Evolutionary conservation across 64 coral and sea anemone genomes (phyloP), one percentile per base, ranked within the genome.

Genomic region (Montipora capricornis): DNA sequence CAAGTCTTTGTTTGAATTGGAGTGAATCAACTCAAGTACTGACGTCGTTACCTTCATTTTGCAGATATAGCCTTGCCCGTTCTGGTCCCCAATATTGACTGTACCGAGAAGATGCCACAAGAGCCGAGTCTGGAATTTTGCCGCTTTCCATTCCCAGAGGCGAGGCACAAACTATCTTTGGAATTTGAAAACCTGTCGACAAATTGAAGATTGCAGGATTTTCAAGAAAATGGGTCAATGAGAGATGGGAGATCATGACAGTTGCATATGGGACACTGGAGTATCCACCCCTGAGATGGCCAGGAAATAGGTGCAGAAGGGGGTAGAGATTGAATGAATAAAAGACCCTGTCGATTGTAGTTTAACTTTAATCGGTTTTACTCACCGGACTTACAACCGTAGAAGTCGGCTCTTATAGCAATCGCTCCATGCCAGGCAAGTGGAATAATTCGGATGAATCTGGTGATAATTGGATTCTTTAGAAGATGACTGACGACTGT

Each of bases 341-440:
- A 55, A 10, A 10, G 5, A 55, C 52, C 10, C 52, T 55, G 10
- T 55, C 52, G 5, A 55, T 55, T 55, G 52, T 6, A 55, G 10
- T 55, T 5, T 45, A n/a, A 64, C 13, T 11, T 64, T 64, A 55
- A 55, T 55, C 52, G 73, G 5, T 55, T 55, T 9, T 10, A 37
- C 47, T 82, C 3, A 82, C 80, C 80, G 15, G 80, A 82, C 9
- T 64, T 19, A 26, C 90, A 92, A 7, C 90, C 90, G 75, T 76
- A 83, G 7, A 83, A 75, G 9, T 92, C 90, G 13, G 80, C 44
- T 22, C 90, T 83, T 67, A 92, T 55, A 13, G 80, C 73, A 49
- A 92, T 84, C 5, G 51, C 20, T 11, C 80, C 11, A 46, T 92
- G 20, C 80, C 80, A 92, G 0, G 80, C 69, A 1, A 55, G 6